These are phyloP conservation scores for Apocrypta bakeri DNA, from an alignment of 1,140 invertebrate genomes.

Conservation along the genomic window DNA sequence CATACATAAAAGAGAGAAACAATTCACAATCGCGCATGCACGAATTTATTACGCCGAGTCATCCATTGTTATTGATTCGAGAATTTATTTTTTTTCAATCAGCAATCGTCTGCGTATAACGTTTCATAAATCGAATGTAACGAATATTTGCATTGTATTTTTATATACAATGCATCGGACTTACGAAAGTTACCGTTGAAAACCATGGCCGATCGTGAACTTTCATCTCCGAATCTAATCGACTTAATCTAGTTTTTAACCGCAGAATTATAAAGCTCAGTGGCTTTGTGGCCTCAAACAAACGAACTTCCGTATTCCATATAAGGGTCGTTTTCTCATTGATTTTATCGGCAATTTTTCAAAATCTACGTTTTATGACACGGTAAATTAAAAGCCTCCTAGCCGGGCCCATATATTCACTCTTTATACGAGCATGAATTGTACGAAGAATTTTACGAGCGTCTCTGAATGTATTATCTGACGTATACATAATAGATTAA, in stretches of 20 bases:
- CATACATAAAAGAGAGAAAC: not conserved
- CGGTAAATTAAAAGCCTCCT: not conserved
- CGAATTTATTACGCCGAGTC: constrained; percentile 6
- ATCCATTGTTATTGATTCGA: constrained; percentile 32
- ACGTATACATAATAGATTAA: constrained; percentile 8
- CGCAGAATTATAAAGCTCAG: not conserved
- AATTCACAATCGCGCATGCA: constrained; percentile 35
- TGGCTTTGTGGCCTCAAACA: not conserved
- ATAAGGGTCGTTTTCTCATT: constrained; percentile 44
- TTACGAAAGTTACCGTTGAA: not conserved
- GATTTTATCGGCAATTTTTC: constrained; percentile 39
- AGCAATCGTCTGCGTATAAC: not conserved
- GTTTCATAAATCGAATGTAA: constrained; percentile 45
- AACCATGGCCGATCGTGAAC: constrained; percentile 27
- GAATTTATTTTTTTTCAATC: constrained; percentile 30
- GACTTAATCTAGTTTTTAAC: constrained; percentile 36
- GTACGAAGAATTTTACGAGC: constrained; percentile 19
- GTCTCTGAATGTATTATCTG: constrained; percentile 14
- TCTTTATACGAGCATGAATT: not conserved
- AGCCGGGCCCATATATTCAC: not conserved
- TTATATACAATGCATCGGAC: constrained; percentile 10
- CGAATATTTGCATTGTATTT: constrained; percentile 42
- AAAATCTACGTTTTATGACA: constrained; percentile 16
- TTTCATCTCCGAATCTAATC: constrained; percentile 48
- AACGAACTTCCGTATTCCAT: constrained; percentile 42